Base-by-base conservation (phyloP, 2,113 vertebrate genomes). In the Scolopax mira region DNA sequence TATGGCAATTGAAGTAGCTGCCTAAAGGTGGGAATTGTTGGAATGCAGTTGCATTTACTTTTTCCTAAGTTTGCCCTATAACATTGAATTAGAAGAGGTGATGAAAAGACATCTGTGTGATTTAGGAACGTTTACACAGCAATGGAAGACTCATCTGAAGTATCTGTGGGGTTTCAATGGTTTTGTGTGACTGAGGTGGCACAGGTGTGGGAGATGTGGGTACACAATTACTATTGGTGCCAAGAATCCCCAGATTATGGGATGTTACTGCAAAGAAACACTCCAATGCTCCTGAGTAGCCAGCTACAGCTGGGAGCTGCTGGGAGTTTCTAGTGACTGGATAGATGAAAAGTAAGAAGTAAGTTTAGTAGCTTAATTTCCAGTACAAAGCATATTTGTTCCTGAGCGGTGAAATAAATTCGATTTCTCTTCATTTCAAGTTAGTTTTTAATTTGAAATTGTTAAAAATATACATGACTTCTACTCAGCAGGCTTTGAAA, bases 261-360 rank as follows among this genome's bases (percentile, higher is more conserved):
- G 12, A 22, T 37, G 7, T 8, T 52, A 4, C 41, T 90, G 22
- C 24, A 31, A 30, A 72, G 42, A 55, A 58, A 2, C 9, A 30
- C 23, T 64, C 9, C 64, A 37, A 57, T 19, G 11, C n/a, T 78
- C 42, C 35, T 64, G 35, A 69, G 39, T 30, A 69, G 9, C 24
- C 46, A 65, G 52, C 37, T 77, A 48, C 46, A 65, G 52, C 41
- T 77, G 52, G 62, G 37, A 78, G 60, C 51, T 90, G 12, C 75
- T 91, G 27, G 16, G 13, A 60, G 11, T 30, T 27, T 72, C 25
- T 49, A 71, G 33, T 8, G 41, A 31, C 27, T 37, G 3, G 13
- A 35, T 0, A 55, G 6, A 19, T 24, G 9, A 18, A 87, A 30
- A 2, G 4, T 5, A n/a, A 23, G 10, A 30, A 2, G 4, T 5